phyloP scores from a whole-genome alignment of 2,888 invertebrate genomes.

The Bombylius discolor region DNA sequence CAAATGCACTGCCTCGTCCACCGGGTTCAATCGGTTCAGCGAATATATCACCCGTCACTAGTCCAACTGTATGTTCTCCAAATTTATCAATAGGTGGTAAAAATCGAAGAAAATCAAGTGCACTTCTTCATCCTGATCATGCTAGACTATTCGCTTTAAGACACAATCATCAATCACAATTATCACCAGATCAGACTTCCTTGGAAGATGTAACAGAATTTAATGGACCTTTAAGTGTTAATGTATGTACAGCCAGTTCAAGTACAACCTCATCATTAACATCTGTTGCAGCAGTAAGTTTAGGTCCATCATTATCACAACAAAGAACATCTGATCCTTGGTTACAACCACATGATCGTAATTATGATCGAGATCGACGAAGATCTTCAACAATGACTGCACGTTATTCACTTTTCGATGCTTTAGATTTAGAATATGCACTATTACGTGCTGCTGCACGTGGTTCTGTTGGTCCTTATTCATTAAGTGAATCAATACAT shows the following conservation, averaged over 20 bases:
- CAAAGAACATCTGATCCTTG: conserved; percentile 37
- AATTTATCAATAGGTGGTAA: conserved; percentile 28
- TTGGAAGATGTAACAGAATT: conserved; percentile 37
- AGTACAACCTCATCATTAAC: conserved; percentile 48
- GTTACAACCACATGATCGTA: conserved; percentile 35
- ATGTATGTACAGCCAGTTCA: conserved; percentile 38
- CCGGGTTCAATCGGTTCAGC: conserved; percentile 31
- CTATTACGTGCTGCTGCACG: conserved; percentile 53
- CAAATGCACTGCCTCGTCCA: conserved; percentile 31
- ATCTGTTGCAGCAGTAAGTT: conserved; percentile 37
- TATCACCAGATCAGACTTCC: conserved; percentile 34
- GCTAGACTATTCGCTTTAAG: conserved; percentile 45
- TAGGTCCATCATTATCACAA: conserved; percentile 26
- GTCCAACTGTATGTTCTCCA: conserved; percentile 20
- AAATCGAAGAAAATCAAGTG: conserved; percentile 42
- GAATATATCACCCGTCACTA: conserved; percentile 29
- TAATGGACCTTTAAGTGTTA: conserved; percentile 14
- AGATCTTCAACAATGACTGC: conserved; percentile 39
- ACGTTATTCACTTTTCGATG: conserved; percentile 55
- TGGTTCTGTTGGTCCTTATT: conserved; percentile 58
- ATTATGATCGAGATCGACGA: conserved; percentile 37
- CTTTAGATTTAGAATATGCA: conserved; percentile 57
- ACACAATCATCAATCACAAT: conserved; percentile 27
- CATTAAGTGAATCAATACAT: conserved; percentile 55
- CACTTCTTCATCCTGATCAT: conserved; percentile 55